Evolutionary conservation across 2,888 invertebrate genomes (phyloP).

Genomic region (Arrhopalites spinosus): DNA sequence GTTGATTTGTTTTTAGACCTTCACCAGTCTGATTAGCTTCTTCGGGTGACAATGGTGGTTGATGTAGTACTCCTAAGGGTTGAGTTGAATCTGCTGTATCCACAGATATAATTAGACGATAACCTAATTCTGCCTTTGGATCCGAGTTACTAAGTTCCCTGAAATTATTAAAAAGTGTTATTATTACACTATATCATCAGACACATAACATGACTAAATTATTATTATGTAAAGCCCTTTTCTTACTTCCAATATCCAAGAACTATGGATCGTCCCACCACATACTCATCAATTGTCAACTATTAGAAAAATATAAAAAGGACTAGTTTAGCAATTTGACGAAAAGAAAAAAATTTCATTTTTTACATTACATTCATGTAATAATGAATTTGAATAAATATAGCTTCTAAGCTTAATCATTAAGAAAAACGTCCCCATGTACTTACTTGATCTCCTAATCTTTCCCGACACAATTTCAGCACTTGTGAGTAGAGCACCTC

Average conservation of each 20-base stretch:
- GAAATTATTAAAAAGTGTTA: conserved; percentile 45
- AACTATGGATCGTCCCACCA: conserved; percentile 83
- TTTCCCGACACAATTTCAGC: conserved; percentile 81
- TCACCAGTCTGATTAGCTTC: conserved; percentile 62
- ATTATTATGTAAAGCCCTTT: too few species aligned
- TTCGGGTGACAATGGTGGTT: conserved; percentile 61
- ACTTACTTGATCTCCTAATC: conserved; percentile 88
- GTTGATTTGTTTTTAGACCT: conserved; percentile 59
- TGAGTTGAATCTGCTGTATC: conserved; percentile 79
- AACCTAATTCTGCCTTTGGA: conserved; percentile 82
- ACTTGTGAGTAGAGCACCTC: conserved; percentile 89
- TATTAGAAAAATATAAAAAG: too few species aligned
- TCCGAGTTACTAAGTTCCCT: conserved; percentile 67
- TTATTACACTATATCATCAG: not conserved
- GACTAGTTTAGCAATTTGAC: too few species aligned
- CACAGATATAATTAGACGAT: conserved; percentile 85
- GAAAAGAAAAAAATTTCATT: too few species aligned
- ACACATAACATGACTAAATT: not conserved
- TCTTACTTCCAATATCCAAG: conserved; percentile 92
- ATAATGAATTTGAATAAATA: too few species aligned
- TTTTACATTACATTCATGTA: too few species aligned
- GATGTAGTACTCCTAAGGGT: conserved; percentile 67
- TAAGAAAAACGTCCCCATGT: too few species aligned
- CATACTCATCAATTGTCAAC: conserved; percentile 86
- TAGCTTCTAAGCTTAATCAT: too few species aligned